Conservation (phyloP, 92 coral and sea anemone genomes). For the Paramuricea clavata region DNA sequence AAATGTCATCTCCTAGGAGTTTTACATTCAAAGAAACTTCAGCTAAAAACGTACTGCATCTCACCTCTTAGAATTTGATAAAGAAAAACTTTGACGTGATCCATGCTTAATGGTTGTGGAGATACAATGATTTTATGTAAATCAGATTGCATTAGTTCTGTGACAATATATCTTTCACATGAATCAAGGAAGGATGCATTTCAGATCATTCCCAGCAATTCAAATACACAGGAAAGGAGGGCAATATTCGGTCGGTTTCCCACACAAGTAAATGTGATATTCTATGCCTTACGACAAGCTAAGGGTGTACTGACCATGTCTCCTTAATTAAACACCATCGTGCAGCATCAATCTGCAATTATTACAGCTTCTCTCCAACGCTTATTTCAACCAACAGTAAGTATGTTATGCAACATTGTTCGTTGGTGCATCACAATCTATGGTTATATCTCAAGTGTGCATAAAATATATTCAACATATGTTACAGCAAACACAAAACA, state of each 20-base stretch:
- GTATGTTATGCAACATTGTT: neutral
- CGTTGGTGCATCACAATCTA: too few species aligned
- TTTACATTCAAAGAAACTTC: too few species aligned
- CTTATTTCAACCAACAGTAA: neutral
- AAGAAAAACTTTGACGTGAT: constrained; percentile 99
- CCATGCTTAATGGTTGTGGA: constrained; percentile 96
- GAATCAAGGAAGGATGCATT: constrained; percentile 56
- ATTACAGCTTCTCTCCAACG: too few species aligned
- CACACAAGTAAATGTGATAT: neutral
- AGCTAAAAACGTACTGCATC: too few species aligned
- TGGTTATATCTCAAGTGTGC: too few species aligned
- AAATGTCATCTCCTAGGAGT: too few species aligned
- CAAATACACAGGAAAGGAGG: constrained; percentile 7
- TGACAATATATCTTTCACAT: constrained; percentile 86
- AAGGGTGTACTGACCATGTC: neutral
- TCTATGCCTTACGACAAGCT: neutral
- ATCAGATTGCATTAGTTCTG: constrained; percentile 99
- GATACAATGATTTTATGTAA: constrained; percentile 97
- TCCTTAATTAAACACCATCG: neutral
- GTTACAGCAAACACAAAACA: too few species aligned
- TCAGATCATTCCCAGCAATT: neutral
- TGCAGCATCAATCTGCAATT: too few species aligned
- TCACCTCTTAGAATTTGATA: constrained; percentile 97
- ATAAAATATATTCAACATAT: too few species aligned
- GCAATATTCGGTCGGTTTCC: neutral